phyloP scores from a whole-genome alignment of 2,113 vertebrate species.

The Blennius ocellaris region DNA sequence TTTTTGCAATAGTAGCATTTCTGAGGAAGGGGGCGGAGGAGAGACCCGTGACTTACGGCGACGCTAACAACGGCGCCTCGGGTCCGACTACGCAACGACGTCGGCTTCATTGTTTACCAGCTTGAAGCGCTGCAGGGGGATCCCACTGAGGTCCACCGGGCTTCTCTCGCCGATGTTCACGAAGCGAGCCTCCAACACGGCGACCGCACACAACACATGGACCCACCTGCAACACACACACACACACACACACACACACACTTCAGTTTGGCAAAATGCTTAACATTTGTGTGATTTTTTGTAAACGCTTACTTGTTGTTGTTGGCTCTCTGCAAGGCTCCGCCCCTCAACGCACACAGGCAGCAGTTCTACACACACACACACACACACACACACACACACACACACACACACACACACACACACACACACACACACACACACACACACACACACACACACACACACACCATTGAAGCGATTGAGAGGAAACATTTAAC shows the following conservation, averaged over 20 bases:
- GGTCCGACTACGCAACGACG: too few species aligned
- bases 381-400: too few species aligned
- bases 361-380: slow-evolving; percentile 90
- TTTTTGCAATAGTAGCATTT: slow-evolving; percentile 98
- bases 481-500: too few species aligned
- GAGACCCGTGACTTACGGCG: too few species aligned
- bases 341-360: slow-evolving; percentile 94
- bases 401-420: too few species aligned
- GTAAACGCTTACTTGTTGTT: slow-evolving; percentile 89
- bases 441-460: too few species aligned
- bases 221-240: slow-evolving; percentile 88
- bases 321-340: slow-evolving; percentile 95
- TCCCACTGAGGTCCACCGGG: slow-evolving; percentile 93
- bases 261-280: too few species aligned
- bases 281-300: too few species aligned
- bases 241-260: too few species aligned
- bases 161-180: slow-evolving; percentile 90
- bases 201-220: slow-evolving; percentile 95
- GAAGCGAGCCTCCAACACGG: slow-evolving; percentile 93
- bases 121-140: slow-evolving; percentile 94
- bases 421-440: too few species aligned
- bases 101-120: too few species aligned
- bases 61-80: slow-evolving; percentile 58
- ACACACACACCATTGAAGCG: too few species aligned
- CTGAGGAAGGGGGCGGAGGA: slow-evolving; percentile 69